These are phyloP conservation scores for Agrotis ipsilon DNA, from an alignment of 2,888 invertebrate genomes.

Conservation along the genomic window DNA sequence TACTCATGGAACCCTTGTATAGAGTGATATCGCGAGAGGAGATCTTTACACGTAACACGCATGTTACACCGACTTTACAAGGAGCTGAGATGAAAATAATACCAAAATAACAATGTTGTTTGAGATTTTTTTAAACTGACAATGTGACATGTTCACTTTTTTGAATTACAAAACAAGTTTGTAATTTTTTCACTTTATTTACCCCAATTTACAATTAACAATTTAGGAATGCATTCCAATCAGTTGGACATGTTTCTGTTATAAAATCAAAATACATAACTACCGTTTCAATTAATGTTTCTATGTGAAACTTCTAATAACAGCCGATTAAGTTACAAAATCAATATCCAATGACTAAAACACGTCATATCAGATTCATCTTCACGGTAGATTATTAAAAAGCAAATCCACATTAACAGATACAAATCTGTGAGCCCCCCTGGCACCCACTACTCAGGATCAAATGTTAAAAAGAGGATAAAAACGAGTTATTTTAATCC, in stretches of 20 bases:
- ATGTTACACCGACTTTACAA: conserved; percentile 46
- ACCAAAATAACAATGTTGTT: conserved; percentile 33
- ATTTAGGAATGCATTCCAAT: not conserved
- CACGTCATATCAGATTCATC: conserved; percentile 44
- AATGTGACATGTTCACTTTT: conserved; percentile 14
- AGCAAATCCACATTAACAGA: conserved; percentile 46
- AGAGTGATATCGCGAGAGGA: conserved; percentile 40
- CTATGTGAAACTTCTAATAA: not conserved
- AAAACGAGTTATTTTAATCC: conserved; percentile 78
- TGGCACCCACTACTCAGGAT: conserved; percentile 66
- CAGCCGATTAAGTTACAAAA: conserved; percentile 12
- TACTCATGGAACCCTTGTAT: conserved; percentile 56
- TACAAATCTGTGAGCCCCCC: conserved; percentile 62
- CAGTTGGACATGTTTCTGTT: not conserved
- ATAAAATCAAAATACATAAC: not conserved
- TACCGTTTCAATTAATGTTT: not conserved
- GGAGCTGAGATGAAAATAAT: conserved; percentile 31
- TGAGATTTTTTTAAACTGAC: conserved; percentile 28
- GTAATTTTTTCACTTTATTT: not conserved
- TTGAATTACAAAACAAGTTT: not conserved
- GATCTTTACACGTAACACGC: conserved; percentile 59
- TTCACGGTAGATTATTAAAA: conserved; percentile 50
- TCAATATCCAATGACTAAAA: conserved; percentile 21
- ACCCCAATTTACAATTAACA: not conserved
- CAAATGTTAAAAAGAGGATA: conserved; percentile 66